Percentiles rank a stretch among this genome's conserved stretches.
Evolutionary conservation across 2,797 vertebrate species (phyloP).

Genomic region (Eleutherodactylus coqui): DNA sequence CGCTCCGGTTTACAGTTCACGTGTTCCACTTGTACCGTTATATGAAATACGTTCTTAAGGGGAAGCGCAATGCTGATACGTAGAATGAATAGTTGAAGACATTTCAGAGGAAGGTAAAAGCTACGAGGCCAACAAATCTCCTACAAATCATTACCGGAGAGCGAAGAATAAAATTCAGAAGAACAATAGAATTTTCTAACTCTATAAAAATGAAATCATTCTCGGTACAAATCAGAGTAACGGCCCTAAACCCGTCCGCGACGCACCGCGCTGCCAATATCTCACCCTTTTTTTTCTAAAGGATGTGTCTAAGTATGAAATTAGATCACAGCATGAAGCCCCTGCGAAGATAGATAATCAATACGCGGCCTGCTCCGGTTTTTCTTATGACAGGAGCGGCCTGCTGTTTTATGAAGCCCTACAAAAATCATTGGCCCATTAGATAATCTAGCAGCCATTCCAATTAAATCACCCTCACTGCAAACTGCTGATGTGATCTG

Average conservation of each 20-base stretch:
- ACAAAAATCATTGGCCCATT: slow-evolving; percentile 61
- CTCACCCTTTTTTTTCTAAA: slow-evolving; percentile 33
- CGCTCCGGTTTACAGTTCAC: neutral
- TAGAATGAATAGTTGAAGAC: neutral
- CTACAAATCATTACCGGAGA: neutral
- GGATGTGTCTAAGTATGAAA: slow-evolving; percentile 56
- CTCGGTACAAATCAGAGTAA: slow-evolving; percentile 21
- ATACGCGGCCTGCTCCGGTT: slow-evolving; percentile 38
- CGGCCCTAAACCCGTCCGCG: slow-evolving; percentile 12
- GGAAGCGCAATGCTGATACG: neutral
- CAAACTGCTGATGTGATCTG: slow-evolving; percentile 55
- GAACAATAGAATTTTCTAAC: slow-evolving; percentile 45
- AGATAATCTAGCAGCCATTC: slow-evolving; percentile 54
- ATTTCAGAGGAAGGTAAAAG: slow-evolving; percentile 4
- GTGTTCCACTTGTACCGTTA: neutral
- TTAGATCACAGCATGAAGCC: slow-evolving; percentile 57
- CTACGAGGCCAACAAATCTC: neutral
- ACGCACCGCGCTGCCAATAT: slow-evolving; percentile 33
- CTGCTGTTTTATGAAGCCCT: slow-evolving; percentile 54
- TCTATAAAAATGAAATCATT: slow-evolving; percentile 50
- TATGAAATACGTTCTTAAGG: neutral
- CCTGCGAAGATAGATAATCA: slow-evolving; percentile 54
- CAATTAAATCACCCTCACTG: slow-evolving; percentile 43
- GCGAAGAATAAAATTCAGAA: slow-evolving; percentile 31
- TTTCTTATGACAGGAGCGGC: slow-evolving; percentile 38